Evolutionary conservation across 2,113 vertebrate genomes (phyloP), one percentile per base, ranked within the genome.

Genomic region (Lagopus leucura): DNA sequence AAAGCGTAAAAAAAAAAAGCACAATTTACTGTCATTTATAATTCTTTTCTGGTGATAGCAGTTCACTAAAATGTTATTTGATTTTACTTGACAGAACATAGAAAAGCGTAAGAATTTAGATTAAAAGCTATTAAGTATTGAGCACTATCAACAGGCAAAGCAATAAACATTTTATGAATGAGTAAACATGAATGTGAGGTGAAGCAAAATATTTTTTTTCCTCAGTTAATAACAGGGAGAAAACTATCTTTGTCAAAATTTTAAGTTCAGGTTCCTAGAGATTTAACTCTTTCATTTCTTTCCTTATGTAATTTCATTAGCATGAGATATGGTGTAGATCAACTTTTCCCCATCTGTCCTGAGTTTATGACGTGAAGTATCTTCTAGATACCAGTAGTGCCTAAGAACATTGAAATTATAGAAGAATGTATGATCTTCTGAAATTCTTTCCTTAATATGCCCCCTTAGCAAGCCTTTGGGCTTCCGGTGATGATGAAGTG

Each of bases 131-230:
- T 86, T 79, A 76, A 87, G 14, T 89, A 63, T 28, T 78, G 25
- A 58, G 8, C 64, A 36, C 82, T 89, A 65, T 76, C 58, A 87
- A n/a, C 74, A 66, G 8, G 21, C 36, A 79, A 78, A n/a, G 63
- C 70, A 84, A 57, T 81, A 84, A 80, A 57, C 27, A 45, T 79
- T 84, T 92, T 90, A 25, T 89, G 58, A 83, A 67, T 83, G 17
- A 2, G 5, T 86, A 78, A 72, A 60, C 22, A n/a, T 54, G 58
- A 83, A 67, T 66, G 21, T 88, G 42, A 72, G 16, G 22, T 79
- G 74, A 91, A 67, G 28, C 16, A 60, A 90, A 87, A 4, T 52
- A 36, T 63, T 6, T 55, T 64, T 82, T 92, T 93, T 75, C 25
- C 24, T 65, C 57, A 58, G 32, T 61, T 90, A 90, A 52, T 40